A percentile compares a stretch with the other conserved stretches of the same genome.
Conservation (phyloP, 2,797 vertebrate species). For the Crocidura indochinensis region DNA sequence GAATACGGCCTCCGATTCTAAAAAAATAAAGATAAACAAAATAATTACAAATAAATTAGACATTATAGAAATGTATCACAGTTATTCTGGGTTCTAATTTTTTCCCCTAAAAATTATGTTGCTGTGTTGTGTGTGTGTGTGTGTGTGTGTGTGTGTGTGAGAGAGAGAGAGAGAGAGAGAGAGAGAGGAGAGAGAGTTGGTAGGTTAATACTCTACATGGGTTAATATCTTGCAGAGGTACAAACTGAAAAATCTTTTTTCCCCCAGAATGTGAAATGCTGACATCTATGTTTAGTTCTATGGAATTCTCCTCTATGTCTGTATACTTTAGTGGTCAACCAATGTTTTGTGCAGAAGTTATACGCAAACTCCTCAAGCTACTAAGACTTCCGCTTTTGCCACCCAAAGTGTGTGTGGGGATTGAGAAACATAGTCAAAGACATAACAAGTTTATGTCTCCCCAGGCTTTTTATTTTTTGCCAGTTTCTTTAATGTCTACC, state of each 20-base stretch:
- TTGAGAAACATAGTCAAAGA: not conserved
- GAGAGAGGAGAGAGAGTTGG: not conserved
- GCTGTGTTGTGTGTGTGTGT: not conserved
- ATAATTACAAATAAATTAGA: no score
- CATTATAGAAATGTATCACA: not conserved
- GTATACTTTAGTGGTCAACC: not conserved
- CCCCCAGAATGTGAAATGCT: not conserved
- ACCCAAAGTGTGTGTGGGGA: not conserved
- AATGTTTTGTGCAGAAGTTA: not conserved
- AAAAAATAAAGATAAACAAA: no score
- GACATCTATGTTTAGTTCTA: not conserved
- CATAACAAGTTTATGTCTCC: not conserved
- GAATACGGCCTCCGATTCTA: no score
- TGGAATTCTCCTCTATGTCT: no score
- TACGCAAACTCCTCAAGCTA: not conserved
- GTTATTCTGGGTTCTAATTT: not conserved
- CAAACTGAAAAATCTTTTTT: not conserved
- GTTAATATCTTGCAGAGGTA: not conserved
- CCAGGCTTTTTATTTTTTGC: constrained; percentile 42
- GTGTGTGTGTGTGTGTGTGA: no score
- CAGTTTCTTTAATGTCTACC: constrained; percentile 15
- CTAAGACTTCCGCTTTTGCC: not conserved
- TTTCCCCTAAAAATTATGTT: not conserved
- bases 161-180: no score
- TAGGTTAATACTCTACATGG: not conserved